These are phyloP conservation scores for Lordiphosa fenestrarum DNA, from an alignment of 2,888 invertebrate species.

Conservation along the genomic window DNA sequence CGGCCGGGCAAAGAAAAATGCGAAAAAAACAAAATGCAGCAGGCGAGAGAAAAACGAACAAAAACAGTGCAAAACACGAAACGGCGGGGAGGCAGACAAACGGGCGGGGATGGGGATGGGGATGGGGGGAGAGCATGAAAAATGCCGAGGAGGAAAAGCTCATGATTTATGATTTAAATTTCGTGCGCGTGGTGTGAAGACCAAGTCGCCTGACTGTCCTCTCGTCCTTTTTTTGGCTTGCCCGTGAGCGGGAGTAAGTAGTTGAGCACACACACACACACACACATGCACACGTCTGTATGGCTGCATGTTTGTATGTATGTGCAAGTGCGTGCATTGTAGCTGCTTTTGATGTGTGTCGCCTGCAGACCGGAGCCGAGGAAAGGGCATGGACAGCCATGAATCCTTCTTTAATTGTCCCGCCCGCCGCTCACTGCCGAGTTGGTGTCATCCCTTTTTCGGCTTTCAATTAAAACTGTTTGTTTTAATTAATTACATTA, in stretches of 20 bases:
- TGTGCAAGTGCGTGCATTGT: conserved; percentile 20
- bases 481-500: conserved; percentile 69
- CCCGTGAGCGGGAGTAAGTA: conserved; percentile 2
- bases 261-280: too few relatives aligned
- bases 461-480: conserved; percentile 63
- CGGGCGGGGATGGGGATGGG: conserved; percentile 5
- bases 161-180: conserved; percentile 79
- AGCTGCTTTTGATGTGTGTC: conserved; percentile 58
- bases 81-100: conserved; percentile 2
- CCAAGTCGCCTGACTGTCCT: conserved; percentile 33
- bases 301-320: conserved; percentile 9
- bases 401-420: conserved; percentile 67
- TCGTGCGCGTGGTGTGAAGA: conserved; percentile 63
- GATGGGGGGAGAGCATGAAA: conserved; percentile 44
- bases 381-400: conserved; percentile 33
- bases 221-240: conserved; percentile 18
- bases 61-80: conserved; percentile 14
- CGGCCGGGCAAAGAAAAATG: conserved; percentile 64
- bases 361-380: conserved; percentile 30
- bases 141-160: conserved; percentile 76
- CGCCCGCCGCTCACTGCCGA: conserved; percentile 19
- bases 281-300: too few relatives aligned
- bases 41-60: conserved; percentile 12
- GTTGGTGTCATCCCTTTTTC: conserved; percentile 22
- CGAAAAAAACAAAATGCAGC: conserved; percentile 69